phyloP scores from a whole-genome alignment of 2,113 vertebrate species.

The Hippolais icterina region DNA sequence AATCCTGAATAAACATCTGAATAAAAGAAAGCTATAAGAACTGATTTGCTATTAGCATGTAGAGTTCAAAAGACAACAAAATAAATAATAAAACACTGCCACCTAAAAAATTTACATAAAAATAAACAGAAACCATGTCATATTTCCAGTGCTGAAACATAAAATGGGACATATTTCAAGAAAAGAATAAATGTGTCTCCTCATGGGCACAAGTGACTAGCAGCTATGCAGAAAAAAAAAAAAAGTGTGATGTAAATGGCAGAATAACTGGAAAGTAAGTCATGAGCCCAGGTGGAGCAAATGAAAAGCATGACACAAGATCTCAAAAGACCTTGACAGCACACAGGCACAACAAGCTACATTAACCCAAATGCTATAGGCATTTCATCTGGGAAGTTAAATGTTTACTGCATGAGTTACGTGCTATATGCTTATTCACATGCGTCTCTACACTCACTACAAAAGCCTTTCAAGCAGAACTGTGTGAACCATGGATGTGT shows the following conservation, averaged over 20 bases:
- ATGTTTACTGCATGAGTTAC: background rate
- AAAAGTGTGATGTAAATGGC: background rate
- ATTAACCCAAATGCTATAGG: background rate
- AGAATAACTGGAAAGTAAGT: background rate
- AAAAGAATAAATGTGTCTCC: background rate
- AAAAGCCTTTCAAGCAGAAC: background rate
- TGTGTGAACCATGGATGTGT: background rate
- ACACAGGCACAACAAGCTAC: background rate
- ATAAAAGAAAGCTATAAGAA: background rate
- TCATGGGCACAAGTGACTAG: background rate
- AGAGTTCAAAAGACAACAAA: background rate
- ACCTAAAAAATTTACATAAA: conserved; percentile 39
- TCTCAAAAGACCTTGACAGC: conserved; percentile 1
- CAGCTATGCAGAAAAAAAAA: background rate
- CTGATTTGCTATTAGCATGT: background rate
- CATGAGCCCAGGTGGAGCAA: background rate
- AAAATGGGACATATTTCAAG: background rate
- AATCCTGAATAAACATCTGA: background rate
- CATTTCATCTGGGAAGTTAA: background rate
- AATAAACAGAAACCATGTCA: background rate
- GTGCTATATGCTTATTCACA: background rate
- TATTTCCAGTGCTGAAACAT: background rate
- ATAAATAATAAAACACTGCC: background rate
- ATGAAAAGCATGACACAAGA: background rate
- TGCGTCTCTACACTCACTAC: background rate